Evolutionary conservation across 1,140 invertebrate species (phyloP).

Genomic region (Sinonovacula constricta): DNA sequence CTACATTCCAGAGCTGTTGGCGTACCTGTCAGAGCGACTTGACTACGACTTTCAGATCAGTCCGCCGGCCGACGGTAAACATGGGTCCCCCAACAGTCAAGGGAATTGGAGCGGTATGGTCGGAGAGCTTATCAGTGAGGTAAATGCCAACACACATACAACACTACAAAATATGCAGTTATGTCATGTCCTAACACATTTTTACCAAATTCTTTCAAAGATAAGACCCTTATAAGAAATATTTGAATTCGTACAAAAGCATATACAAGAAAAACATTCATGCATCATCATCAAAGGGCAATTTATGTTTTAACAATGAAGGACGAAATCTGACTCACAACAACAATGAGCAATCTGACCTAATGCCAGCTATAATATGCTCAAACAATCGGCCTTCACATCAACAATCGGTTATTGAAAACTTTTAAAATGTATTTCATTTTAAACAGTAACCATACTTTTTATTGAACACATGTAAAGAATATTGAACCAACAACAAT

Average conservation of each 20-base stretch:
- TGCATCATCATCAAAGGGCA: conserved; percentile 24
- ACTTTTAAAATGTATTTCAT: no score
- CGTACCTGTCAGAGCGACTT: conserved; percentile 76
- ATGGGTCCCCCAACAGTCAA: conserved; percentile 87
- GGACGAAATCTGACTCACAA: neutral
- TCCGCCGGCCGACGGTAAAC: conserved; percentile 94
- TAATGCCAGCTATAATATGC: no score
- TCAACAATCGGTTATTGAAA: no score
- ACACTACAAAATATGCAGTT: no score
- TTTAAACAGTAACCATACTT: no score
- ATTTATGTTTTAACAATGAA: neutral
- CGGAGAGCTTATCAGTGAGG: conserved; percentile 66
- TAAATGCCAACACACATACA: conserved; percentile 49
- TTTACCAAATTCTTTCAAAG: neutral
- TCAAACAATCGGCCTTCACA: no score
- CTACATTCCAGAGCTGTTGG: conserved; percentile 69
- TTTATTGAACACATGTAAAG: no score
- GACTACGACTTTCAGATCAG: conserved; percentile 95
- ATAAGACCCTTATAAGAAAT: neutral
- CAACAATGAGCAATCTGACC: no score
- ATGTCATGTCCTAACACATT: no score
- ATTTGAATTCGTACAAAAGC: neutral
- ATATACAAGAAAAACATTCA: conserved; percentile 76
- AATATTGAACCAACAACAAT: no score
- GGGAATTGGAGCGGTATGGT: conserved; percentile 83